Conservation (phyloP, 2,797 vertebrate species). For the Odontamblyopus rebecca region DNA sequence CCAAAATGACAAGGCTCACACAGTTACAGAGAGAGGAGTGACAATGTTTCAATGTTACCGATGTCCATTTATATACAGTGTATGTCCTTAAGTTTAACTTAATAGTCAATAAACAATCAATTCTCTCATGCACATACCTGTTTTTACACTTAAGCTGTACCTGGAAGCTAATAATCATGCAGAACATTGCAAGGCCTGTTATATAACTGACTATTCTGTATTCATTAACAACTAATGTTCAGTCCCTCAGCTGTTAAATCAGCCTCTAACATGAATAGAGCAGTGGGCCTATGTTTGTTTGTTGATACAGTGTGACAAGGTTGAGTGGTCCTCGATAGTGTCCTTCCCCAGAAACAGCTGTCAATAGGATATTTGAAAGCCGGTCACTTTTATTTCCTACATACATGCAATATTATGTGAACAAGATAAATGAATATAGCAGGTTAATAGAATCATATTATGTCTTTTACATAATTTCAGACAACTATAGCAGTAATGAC, state of each 20-base stretch:
- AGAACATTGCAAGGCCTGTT: slow-evolving; percentile 17
- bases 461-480: not conserved
- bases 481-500: not conserved
- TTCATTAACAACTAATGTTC: slow-evolving; percentile 29
- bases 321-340: slow-evolving; percentile 11
- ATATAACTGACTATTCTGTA: slow-evolving; percentile 40
- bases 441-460: not conserved
- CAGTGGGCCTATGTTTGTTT: not conserved
- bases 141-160: not conserved
- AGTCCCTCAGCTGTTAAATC: slow-evolving; percentile 22
- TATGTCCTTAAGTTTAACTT: too few species aligned
- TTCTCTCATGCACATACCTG: not conserved
- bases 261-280: slow-evolving; percentile 25
- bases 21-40: too few species aligned
- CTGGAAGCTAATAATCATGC: not conserved
- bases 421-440: not conserved
- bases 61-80: too few species aligned
- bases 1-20: too few species aligned
- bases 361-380: not conserved
- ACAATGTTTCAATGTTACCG: too few species aligned
- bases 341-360: slow-evolving; percentile 15
- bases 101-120: too few species aligned
- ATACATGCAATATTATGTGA: not conserved
- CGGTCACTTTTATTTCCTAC: not conserved
- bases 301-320: not conserved